Percentiles rank a stretch among this genome's conserved stretches.
These are phyloP conservation scores for Heterochromis multidens DNA, from an alignment of 2,113 vertebrate species.

Conservation along the genomic window DNA sequence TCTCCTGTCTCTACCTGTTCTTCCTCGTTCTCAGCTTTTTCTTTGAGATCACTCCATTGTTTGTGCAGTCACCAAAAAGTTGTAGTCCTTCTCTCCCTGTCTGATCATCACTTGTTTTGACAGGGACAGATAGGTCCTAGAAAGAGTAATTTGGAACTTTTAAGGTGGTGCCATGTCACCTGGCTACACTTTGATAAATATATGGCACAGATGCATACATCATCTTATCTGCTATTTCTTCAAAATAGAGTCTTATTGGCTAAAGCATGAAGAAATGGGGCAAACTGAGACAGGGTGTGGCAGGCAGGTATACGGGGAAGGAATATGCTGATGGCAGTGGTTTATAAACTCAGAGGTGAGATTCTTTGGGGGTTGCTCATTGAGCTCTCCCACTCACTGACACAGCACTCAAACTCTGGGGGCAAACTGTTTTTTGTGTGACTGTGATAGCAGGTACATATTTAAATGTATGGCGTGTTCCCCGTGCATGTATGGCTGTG, in stretches of 20 bases:
- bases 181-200: neutral
- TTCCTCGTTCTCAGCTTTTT: neutral
- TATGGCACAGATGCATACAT: neutral
- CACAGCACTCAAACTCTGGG: conserved; percentile 11
- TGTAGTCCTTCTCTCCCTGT: neutral
- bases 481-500: neutral
- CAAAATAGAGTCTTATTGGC: neutral
- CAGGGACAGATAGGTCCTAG: conserved; percentile 8
- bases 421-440: neutral
- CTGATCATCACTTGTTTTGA: conserved; percentile 43
- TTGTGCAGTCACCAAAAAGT: neutral
- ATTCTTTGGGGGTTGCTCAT: conserved; percentile 4
- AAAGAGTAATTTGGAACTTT: conserved; percentile 16
- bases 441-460: conserved; percentile 12
- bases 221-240: neutral
- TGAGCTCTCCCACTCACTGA: conserved; percentile 16
- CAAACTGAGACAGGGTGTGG: conserved; percentile 5
- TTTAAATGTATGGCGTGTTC: conserved; percentile 1
- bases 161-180: conserved; percentile 33
- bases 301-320: neutral
- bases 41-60: neutral
- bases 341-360: conserved; percentile 26
- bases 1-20: neutral
- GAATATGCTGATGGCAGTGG: conserved; percentile 31
- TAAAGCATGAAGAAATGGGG: conserved; percentile 13